Evolutionary conservation across 2,797 vertebrate genomes (phyloP).

Genomic region (Cetoscarus ocellatus): DNA sequence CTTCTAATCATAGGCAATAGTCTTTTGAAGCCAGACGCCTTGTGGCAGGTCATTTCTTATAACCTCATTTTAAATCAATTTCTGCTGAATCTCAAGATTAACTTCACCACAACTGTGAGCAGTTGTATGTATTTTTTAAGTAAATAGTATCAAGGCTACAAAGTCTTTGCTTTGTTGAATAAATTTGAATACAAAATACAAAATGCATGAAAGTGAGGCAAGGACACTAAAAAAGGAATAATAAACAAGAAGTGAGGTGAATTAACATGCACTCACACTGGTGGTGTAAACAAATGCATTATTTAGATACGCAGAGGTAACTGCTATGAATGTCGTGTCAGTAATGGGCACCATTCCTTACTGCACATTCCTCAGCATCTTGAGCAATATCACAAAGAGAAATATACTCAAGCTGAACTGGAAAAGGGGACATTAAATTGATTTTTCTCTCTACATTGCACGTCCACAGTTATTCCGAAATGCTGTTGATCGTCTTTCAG

Average conservation of each 20-base stretch:
- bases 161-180: slow-evolving; percentile 10
- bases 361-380: background rate
- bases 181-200: background rate
- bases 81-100: slow-evolving; percentile 20
- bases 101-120: slow-evolving; percentile 4
- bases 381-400: too few species aligned
- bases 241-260: background rate
- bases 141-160: slow-evolving; percentile 22
- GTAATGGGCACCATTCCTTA: background rate
- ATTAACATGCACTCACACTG: background rate
- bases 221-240: background rate
- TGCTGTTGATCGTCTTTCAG: too few species aligned
- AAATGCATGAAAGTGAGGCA: background rate
- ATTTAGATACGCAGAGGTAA: background rate
- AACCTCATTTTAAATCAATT: slow-evolving; percentile 43
- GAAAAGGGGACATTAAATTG: too few species aligned
- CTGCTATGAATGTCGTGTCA: background rate
- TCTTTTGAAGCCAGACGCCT: slow-evolving; percentile 5
- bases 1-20: slow-evolving; percentile 29
- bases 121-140: slow-evolving; percentile 11
- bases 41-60: slow-evolving; percentile 34
- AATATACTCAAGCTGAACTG: too few species aligned
- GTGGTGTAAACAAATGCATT: background rate
- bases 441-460: too few species aligned
- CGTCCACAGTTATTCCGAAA: too few species aligned